Evolutionary conservation across 23 tunicate species (phyloP), one percentile per base, ranked within the genome.

Genomic region (Phallusia fumigata): DNA sequence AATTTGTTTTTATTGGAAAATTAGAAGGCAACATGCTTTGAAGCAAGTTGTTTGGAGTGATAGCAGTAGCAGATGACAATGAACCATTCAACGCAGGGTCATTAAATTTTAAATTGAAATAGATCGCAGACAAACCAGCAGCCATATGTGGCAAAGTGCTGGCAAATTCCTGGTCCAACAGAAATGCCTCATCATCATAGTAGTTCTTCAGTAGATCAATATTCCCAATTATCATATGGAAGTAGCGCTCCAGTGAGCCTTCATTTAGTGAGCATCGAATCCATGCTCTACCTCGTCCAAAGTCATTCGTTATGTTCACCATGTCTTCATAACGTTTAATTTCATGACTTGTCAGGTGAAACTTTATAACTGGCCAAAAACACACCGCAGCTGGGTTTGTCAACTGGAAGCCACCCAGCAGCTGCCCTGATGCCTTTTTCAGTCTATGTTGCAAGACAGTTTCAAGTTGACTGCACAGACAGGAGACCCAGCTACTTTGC

Each of bases 261-360:
- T 92, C 97, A 50, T 92, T 92, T 28, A 92, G 35, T n/a, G 88
- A 36, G 74, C 85, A 88, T 19, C 97, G 65, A 19, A 92, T 44
- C 97, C 97, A 92, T 12, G 97, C 97, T 26, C 97, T 64, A 8
- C 97, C 97, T 72, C 88, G 74, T 0, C 97, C 97, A 64, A 92
- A 32, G 33, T 92, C 91, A 32, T 88, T 53, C 6, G 88, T 52
- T 18, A 92, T 87, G 53, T 92, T 84, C 32, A 73, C 53, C 30
- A 92, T 44, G 35, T 75, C 69, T 36, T 83, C 83, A 80, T 83
- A 92, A n/a, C 97, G 79, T 11, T 83, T 79, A 21, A 87, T 30
- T 83, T 92, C 97, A 83, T 92, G 91, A 44, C 76, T 84, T 16
- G 86, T 92, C 30, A 92, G 75, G 52, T 92, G 97, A 74, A 64